Conservation (phyloP, 2,888 invertebrate genomes). For the Suillia variegata region DNA sequence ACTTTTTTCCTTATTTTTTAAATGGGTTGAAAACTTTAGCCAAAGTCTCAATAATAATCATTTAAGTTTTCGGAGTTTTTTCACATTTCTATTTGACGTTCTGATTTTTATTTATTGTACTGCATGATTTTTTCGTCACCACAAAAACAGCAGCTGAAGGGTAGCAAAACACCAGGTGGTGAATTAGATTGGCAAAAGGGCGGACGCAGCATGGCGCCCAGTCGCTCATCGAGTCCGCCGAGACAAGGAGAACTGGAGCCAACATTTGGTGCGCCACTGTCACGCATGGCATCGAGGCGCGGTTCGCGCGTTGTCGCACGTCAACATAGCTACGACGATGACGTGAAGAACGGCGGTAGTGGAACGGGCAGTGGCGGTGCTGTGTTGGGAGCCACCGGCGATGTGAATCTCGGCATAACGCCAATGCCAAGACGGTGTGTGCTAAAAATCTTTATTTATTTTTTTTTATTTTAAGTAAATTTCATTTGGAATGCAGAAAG, state of each 20-base stretch:
- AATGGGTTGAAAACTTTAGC: too few relatives aligned
- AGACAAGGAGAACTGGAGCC: conserved; percentile 56
- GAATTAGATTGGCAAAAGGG: conserved; percentile 67
- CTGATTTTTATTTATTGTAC: background rate
- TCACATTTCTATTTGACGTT: too few relatives aligned
- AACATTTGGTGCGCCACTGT: conserved; percentile 52
- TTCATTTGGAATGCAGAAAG: conserved; percentile 47
- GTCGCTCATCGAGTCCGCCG: conserved; percentile 67
- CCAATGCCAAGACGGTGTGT: conserved; percentile 73
- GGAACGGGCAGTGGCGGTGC: conserved; percentile 44
- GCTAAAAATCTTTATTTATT: background rate
- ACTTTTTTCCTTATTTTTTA: too few relatives aligned
- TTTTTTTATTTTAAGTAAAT: background rate
- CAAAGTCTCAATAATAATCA: too few relatives aligned
- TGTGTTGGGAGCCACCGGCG: conserved; percentile 45
- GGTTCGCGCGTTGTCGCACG: conserved; percentile 71
- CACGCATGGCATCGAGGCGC: conserved; percentile 64
- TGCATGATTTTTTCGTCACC: background rate
- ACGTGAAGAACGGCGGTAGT: conserved; percentile 63
- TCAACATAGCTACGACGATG: conserved; percentile 86
- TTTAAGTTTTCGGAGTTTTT: too few relatives aligned
- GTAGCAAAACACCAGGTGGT: conserved; percentile 64
- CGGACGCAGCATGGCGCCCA: conserved; percentile 68
- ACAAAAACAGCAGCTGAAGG: conserved; percentile 67
- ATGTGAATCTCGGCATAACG: conserved; percentile 71